Conservation (phyloP, 2,888 invertebrate genomes). For the Philaethria dido region DNA sequence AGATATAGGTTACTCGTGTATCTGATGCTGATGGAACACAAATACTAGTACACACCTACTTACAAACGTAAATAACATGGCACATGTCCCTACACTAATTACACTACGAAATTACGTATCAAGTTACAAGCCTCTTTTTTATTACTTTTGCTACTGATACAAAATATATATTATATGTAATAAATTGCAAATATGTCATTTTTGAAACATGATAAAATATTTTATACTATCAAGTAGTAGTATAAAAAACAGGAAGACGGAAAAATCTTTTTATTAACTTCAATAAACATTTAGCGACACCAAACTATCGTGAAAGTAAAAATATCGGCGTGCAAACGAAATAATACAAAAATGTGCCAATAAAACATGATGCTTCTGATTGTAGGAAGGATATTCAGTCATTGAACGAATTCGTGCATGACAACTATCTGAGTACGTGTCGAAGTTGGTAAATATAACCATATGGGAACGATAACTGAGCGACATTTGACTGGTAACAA, state of each 20-base stretch:
- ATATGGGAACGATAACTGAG: conserved; percentile 30
- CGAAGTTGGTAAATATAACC: conserved; percentile 33
- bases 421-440: conserved; percentile 27
- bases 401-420: conserved; percentile 18
- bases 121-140: conserved; percentile 6
- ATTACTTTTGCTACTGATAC: not conserved
- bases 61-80: not conserved
- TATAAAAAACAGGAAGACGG: not conserved
- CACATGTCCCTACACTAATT: not conserved
- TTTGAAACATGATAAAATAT: too few species aligned
- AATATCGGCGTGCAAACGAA: not conserved
- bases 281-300: not conserved
- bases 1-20: conserved; percentile 38
- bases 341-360: conserved; percentile 9
- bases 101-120: not conserved
- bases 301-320: conserved; percentile 3
- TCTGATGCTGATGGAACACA: conserved; percentile 33
- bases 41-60: conserved; percentile 26
- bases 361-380: conserved; percentile 3
- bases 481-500: conserved; percentile 46
- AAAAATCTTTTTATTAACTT: not conserved
- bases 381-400: conserved; percentile 1
- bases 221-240: too few species aligned
- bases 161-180: not conserved
- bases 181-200: too few species aligned